Base-by-base conservation (phyloP, 2,113 vertebrate species). In the Cebus imitator region DNA sequence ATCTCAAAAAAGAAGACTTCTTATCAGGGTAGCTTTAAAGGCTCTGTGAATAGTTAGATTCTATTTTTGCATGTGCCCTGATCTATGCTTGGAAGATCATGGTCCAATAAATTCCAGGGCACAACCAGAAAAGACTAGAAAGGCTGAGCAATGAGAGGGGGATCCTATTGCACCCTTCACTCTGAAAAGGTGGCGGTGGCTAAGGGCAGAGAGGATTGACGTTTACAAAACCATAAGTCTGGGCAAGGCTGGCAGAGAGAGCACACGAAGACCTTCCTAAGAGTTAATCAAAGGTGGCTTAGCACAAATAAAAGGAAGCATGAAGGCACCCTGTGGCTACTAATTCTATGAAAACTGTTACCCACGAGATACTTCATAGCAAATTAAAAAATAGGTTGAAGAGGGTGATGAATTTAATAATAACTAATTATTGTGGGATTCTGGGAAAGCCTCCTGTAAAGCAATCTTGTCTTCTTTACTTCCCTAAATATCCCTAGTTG, bases 381-480 rank as follows among this genome's bases (percentile, higher is more conserved):
- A 95, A 97, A 91, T 30, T 43, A 88, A 96, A 87, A 88, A 78
- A 37, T 27, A 61, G 13, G 10, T 18, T 80, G 73, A 93, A n/a
- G 4, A 87, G 40, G 40, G 68, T 55, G 66, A 91, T 16, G 23
- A 82, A 72, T 87, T 82, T 94, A 92, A 78, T 61, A 48, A 84
- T 50, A 86, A 48, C 27, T 52, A 84, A 64, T 61, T 78, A 79
- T 14, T 52, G 27, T 32, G 83, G 68, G 87, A 68, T 61, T 96
- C 83, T 80, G 30, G 23, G 55, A 95, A 52, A 68, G 23, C 18
- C 23, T 96, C 18, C 30, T 8, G 83, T 73, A 94, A 95, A 92
- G 17, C 75, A 92, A 50, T 1, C 13, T 88, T 94, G 16, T 55
- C 12, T 40, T 64, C 37, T 58, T 23, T 87, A 11, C 43, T n/a